Evolutionary conservation across 2,888 invertebrate genomes (phyloP).

Genomic region (Amphipyra tragopoginis): DNA sequence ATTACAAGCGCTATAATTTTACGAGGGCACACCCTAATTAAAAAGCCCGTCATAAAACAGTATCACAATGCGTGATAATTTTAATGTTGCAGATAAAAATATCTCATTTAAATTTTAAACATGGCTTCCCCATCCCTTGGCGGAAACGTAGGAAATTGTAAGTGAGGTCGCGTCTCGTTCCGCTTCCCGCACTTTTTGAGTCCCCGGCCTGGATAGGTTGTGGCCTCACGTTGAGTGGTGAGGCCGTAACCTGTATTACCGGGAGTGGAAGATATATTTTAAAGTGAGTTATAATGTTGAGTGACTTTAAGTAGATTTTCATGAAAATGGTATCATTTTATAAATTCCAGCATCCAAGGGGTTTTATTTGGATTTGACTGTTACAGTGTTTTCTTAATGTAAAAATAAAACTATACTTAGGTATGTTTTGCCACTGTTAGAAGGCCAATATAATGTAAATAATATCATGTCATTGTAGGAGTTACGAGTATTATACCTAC

Average conservation of each 20-base stretch:
- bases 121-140: conserved; percentile 28
- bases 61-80: conserved; percentile 57
- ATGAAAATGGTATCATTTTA: background rate
- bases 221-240: conserved; percentile 24
- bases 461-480: no score
- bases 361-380: background rate
- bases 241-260: conserved; percentile 17
- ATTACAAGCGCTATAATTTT: conserved; percentile 32
- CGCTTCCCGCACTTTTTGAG: conserved; percentile 45
- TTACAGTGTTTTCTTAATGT: no score
- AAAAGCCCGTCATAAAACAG: conserved; percentile 42
- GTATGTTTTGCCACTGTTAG: no score
- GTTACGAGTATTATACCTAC: no score
- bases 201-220: conserved; percentile 5
- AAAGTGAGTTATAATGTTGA: conserved; percentile 18
- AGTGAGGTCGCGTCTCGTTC: conserved; percentile 48
- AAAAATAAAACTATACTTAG: no score
- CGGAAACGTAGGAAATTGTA: conserved; percentile 55
- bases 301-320: background rate
- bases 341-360: background rate
- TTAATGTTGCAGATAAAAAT: conserved; percentile 55
- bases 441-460: no score
- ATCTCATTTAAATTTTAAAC: conserved; percentile 52
- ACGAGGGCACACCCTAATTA: conserved; percentile 47
- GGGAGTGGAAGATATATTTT: background rate